Evolutionary conservation across 2,888 invertebrate genomes (phyloP), one percentile per base, ranked within the genome.

Genomic region (Orthosia cruda): DNA sequence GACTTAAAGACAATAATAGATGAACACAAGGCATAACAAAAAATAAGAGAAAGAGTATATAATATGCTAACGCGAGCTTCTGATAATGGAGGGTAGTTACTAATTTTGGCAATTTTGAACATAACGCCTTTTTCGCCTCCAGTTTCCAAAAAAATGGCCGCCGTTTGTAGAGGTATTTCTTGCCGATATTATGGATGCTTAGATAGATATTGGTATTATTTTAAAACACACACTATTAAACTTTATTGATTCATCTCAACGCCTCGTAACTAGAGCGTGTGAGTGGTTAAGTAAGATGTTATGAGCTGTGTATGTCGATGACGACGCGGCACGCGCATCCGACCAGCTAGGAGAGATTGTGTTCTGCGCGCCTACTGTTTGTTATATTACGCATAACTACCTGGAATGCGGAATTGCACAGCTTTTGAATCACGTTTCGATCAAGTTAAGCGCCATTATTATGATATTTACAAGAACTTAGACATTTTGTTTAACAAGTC

Each of bases 231-330:
- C 49, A 66, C 50, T 49, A 18, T 32, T 71, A 55, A 66, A 65
- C n/a, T 58, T 20, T 58, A 73, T 77, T 61, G 66, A 84, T 74
- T 74, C 52, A 74, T 74, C 68, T 65, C n/a, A 59, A 64, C 64
- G 20, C 45, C 40, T 71, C 62, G 63, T 85, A 89, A 88, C 84
- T 93, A 88, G 93, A 93, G 90, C 95, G 93, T 94, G 94, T 82
- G 93, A 94, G 84, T 84, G 77, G 86, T 94, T 92, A 92, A 88
- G 92, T 93, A 93, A 93, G 88, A 89, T 88, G 84, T 91, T 91
- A 91, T 87, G 84, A 89, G 84, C 70, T 82, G 66, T 75, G 82
- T 81, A 80, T 77, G 83, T 77, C 67, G 78, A 77, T 84, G 74
- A 74, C 72, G 54, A 61, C 54, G 79, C 63, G 49, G 50, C 61